Evolutionary conservation across 1,140 invertebrate genomes (phyloP), one percentile per base, ranked within the genome.

Genomic region (Ceratosolen fusciceps): DNA sequence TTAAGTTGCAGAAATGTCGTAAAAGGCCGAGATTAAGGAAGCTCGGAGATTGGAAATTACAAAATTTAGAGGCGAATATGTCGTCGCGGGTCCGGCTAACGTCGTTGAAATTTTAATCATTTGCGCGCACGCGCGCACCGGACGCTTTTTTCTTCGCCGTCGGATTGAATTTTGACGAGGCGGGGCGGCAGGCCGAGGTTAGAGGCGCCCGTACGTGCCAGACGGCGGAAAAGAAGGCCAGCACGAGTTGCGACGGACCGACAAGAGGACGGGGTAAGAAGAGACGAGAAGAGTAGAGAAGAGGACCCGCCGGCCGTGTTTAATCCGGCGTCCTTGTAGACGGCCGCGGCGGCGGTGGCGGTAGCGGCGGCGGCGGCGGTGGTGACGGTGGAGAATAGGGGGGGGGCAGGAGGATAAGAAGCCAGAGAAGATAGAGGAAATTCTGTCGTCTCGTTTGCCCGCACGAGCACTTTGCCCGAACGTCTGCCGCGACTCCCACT

Each of bases 351-450:
- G 47, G 24, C 49, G 31, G 16, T 7, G n/a, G 26, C 3, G 26
- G 24, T 29, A 26, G n/a, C 26, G 16, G 3, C 7, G 58, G 37
- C 2, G 37, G 71, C 56, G 74, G 70, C 80, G 77, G 79, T 62
- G 83, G 72, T 76, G 72, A 34, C 68, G 77, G 67, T n/a, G 29
- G 34, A 12, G 24, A 43, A 52, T 43, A 24, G 31, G 31, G 5
- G 9, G n/a, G 58, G 2, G 26, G 7, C 8, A 7, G 3, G 34
- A 19, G 43, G 26, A 65, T 31, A 26, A 56, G 31, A 34, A 82
- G 75, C 79, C 81, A 72, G 82, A 81, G 31, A 34, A 82, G 75
- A 79, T 80, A 72, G 82, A 81, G 82, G 73, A 80, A n/a, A n/a
- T 9, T 52, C 58, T 73, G n/a, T n/a, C 39, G 70, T 74, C 77